Percentiles rank a stretch among this genome's conserved stretches.
Conservation (phyloP, 2,113 vertebrate genomes). For the Hemibates koningsi region DNA sequence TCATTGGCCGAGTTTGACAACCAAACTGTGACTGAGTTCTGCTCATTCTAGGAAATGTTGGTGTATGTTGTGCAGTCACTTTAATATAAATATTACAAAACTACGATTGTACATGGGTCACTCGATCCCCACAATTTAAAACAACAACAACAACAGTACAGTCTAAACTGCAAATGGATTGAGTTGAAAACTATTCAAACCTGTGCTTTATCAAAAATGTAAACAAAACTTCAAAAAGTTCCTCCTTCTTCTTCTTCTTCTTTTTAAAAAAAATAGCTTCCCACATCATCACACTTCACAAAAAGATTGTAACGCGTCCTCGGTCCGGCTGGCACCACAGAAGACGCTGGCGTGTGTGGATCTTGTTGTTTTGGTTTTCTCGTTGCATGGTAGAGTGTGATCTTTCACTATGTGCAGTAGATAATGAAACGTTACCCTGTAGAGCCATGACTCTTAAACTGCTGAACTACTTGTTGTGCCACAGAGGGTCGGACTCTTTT, state of each 20-base stretch:
- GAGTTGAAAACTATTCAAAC: not conserved
- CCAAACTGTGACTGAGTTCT: not conserved
- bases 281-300: rapidly evolving
- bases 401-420: not conserved
- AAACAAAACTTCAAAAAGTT: not conserved
- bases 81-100: not conserved
- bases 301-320: rapidly evolving
- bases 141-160: not conserved
- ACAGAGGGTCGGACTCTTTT: not conserved
- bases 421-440: not conserved
- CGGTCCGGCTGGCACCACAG: not conserved
- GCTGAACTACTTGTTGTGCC: not conserved
- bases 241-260: not conserved
- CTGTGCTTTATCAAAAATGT: not conserved
- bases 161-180: not conserved
- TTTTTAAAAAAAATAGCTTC: not conserved
- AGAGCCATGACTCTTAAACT: not conserved
- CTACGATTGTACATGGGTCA: rapidly evolving
- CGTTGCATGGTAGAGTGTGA: not conserved
- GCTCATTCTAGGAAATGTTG: not conserved
- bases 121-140: not conserved
- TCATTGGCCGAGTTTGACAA: not conserved
- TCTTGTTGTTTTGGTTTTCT: not conserved
- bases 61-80: not conserved
- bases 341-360: not conserved